Percentiles rank a stretch among this genome's conserved stretches.
Evolutionary conservation across 2,797 vertebrate genomes (phyloP).

Genomic region (Trichosurus vulpecula): DNA sequence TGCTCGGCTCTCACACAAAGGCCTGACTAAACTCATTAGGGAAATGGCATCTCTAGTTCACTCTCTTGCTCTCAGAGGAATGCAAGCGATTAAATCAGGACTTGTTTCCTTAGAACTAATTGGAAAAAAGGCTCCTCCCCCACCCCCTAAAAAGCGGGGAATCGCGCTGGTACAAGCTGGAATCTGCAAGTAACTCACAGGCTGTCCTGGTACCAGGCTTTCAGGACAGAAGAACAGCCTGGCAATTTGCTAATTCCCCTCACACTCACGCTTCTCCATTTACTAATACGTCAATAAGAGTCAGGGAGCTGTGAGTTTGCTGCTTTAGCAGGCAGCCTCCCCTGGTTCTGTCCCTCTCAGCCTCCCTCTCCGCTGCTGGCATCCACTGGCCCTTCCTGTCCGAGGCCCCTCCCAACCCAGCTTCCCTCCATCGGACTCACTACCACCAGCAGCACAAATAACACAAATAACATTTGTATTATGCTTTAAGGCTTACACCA

Average conservation of each 20-base stretch:
- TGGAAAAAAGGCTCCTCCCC: not conserved
- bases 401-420: not conserved
- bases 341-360: not conserved
- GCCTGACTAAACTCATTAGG: slow-evolving; percentile 51
- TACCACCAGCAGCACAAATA: not conserved
- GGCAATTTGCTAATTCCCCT: not conserved
- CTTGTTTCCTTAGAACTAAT: not conserved
- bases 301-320: slow-evolving; percentile 16
- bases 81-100: not conserved
- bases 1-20: slow-evolving; percentile 21
- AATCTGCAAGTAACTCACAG: not conserved
- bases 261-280: not conserved
- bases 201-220: not conserved
- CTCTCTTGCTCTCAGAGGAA: slow-evolving; percentile 17
- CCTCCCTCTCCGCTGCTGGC: not conserved
- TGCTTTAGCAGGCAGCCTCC: not conserved
- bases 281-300: not conserved
- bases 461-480: not conserved
- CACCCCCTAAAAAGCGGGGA: not conserved
- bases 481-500: not conserved
- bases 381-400: not conserved
- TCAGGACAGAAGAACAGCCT: not conserved
- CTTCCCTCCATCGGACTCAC: not conserved
- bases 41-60: slow-evolving; percentile 33
- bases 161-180: slow-evolving; percentile 33